phyloP scores from a whole-genome alignment of 92 coral and sea anemone species.

The Epizoanthus scotinus region DNA sequence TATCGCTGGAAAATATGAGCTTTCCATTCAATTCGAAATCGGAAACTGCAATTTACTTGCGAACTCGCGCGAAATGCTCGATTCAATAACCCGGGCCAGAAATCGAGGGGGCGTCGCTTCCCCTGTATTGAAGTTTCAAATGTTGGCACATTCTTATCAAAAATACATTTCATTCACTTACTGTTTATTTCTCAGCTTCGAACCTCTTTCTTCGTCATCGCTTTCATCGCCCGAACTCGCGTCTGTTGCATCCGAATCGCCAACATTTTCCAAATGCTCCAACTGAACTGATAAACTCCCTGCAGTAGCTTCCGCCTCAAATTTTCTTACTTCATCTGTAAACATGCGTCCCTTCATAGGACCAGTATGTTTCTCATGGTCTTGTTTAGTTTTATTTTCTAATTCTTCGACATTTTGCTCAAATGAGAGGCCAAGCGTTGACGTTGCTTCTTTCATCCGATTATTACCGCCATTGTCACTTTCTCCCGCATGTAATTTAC shows the following conservation, averaged over 20 bases:
- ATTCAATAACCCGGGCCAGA: conserved; percentile 11
- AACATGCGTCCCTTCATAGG: conserved; percentile 58
- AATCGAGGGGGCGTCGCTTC: conserved; percentile 41
- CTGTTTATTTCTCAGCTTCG: conserved; percentile 60
- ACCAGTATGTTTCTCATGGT: conserved; percentile 28
- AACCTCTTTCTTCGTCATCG: conserved; percentile 77
- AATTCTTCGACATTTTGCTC: conserved; percentile 37
- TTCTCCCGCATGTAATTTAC: conserved; percentile 42
- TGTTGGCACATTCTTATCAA: background rate
- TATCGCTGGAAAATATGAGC: conserved; percentile 2
- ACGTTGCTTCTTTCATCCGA: conserved; percentile 31
- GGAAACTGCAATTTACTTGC: conserved; percentile 34
- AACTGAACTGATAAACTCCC: conserved; percentile 85
- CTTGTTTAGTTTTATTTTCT: conserved; percentile 29
- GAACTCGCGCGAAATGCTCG: conserved; percentile 34
- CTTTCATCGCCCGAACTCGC: conserved; percentile 98
- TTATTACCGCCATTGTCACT: conserved; percentile 34
- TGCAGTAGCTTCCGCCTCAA: conserved; percentile 72
- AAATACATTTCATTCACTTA: conserved; percentile 22
- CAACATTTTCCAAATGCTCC: conserved; percentile 91
- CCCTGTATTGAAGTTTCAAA: background rate
- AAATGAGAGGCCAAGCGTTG: conserved; percentile 4
- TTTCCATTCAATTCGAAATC: conserved; percentile 19
- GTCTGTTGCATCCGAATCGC: conserved; percentile 96
- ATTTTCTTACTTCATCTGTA: conserved; percentile 56